A percentile compares a stretch with the other conserved stretches of the same genome.
phyloP scores from a whole-genome alignment of 2,113 vertebrate species.

The Dunckerocampus dactyliophorus region DNA sequence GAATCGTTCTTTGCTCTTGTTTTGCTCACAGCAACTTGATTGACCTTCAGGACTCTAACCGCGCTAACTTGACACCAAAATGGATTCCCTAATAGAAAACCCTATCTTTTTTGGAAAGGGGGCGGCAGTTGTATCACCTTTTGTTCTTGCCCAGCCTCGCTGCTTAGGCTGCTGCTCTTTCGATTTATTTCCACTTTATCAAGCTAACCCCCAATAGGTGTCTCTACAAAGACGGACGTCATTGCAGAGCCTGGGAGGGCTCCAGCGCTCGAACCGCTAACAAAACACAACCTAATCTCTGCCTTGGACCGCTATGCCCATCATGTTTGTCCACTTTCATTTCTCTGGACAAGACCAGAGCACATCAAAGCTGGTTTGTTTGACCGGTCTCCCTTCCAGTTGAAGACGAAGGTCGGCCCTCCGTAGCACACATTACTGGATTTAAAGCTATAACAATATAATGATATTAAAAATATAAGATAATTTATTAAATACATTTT shows the following conservation, averaged over 20 bases:
- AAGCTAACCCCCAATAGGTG: conserved; percentile 49
- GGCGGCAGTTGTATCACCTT: conserved; percentile 43
- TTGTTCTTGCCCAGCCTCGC: conserved; percentile 58
- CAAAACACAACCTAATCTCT: conserved; percentile 65
- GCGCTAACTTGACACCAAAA: conserved; percentile 10
- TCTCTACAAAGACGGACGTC: conserved; percentile 54
- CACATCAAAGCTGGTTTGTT: conserved; percentile 57
- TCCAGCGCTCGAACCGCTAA: conserved; percentile 47
- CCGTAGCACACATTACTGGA: not conserved
- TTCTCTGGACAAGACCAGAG: conserved; percentile 40
- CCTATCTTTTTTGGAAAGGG: not conserved
- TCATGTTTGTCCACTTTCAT: conserved; percentile 56
- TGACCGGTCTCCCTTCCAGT: conserved; percentile 46
- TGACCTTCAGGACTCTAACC: not conserved
- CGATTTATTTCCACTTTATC: conserved; percentile 69
- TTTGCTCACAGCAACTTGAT: not conserved
- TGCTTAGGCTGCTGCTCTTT: conserved; percentile 65
- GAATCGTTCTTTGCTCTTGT: not conserved
- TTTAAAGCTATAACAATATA: not conserved
- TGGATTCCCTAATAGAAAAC: conserved; percentile 8
- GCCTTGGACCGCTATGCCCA: conserved; percentile 29
- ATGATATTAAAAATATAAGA: too few relatives aligned
- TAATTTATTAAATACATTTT: not conserved
- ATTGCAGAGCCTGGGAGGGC: conserved; percentile 34
- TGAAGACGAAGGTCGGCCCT: conserved; percentile 24